phyloP scores from a whole-genome alignment of 2,113 vertebrate genomes.

The Fukomys damarensis region DNA sequence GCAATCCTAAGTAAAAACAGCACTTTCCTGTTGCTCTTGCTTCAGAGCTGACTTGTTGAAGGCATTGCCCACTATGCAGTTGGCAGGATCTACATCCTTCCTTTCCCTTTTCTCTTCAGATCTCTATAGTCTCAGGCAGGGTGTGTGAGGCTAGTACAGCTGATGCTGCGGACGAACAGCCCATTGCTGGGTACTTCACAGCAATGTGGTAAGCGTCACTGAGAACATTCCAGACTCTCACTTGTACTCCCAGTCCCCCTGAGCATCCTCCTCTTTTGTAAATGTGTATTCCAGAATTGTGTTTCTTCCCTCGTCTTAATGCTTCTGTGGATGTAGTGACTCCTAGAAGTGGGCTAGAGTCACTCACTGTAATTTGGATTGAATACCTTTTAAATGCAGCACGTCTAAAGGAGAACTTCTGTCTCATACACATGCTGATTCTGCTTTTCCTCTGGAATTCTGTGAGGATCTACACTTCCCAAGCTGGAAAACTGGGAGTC shows the following conservation, averaged over 20 bases:
- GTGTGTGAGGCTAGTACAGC: neutral
- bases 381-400: neutral
- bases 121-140: neutral
- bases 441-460: neutral
- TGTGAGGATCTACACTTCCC: neutral
- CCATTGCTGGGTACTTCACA: neutral
- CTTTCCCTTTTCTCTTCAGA: neutral
- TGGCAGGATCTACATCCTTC: fast-evolving
- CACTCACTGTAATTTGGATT: neutral
- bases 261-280: neutral
- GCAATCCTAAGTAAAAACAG: neutral
- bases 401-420: neutral
- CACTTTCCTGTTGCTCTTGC: neutral
- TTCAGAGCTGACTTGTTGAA: neutral
- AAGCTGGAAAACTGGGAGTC: neutral
- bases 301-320: neutral
- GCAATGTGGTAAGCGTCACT: neutral
- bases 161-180: neutral
- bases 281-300: neutral
- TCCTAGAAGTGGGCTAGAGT: neutral
- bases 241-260: neutral
- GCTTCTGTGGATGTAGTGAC: neutral
- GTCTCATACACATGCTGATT: neutral
- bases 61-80: fast-evolving
- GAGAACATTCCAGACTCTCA: neutral